Conservation (phyloP, 2,797 vertebrate genomes). For the Distichodus sexfasciatus region DNA sequence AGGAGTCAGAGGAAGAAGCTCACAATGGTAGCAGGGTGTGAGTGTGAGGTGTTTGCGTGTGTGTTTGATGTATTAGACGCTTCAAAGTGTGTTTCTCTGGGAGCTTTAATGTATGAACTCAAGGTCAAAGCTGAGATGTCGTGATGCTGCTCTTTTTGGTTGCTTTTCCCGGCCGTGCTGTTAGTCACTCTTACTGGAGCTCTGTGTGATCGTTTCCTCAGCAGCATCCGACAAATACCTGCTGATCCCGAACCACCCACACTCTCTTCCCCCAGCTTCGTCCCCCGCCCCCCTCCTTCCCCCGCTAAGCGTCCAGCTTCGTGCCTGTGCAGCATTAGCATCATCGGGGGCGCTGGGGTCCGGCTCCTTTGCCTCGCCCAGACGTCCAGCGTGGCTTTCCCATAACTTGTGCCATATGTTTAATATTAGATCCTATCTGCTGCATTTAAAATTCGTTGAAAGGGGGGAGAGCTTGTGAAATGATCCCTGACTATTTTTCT, state of each 20-base stretch:
- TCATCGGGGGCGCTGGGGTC: too few species aligned
- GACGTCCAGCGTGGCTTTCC: constrained; percentile 27
- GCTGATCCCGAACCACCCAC: background rate
- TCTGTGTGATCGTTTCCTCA: background rate
- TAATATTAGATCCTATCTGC: constrained; percentile 57
- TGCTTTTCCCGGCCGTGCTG: background rate
- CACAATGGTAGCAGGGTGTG: too few species aligned
- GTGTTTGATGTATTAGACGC: too few species aligned
- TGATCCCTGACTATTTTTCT: constrained; percentile 55
- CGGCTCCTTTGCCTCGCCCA: background rate
- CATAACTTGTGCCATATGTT: constrained; percentile 54
- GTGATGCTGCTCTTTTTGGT: background rate
- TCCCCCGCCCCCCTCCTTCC: constrained; percentile 11
- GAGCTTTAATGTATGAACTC: background rate
- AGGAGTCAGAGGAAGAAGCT: too few species aligned
- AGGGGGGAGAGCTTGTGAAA: constrained; percentile 37
- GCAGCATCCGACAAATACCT: background rate
- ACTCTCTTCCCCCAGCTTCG: constrained; percentile 19
- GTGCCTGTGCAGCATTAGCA: too few species aligned
- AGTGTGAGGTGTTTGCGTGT: too few species aligned
- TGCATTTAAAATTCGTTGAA: constrained; percentile 42
- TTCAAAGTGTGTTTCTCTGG: background rate
- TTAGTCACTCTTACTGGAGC: background rate
- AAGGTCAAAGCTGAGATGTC: background rate
- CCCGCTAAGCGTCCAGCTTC: background rate